Conservation (phyloP, 2,113 vertebrate genomes). For the Trinectes maculatus region DNA sequence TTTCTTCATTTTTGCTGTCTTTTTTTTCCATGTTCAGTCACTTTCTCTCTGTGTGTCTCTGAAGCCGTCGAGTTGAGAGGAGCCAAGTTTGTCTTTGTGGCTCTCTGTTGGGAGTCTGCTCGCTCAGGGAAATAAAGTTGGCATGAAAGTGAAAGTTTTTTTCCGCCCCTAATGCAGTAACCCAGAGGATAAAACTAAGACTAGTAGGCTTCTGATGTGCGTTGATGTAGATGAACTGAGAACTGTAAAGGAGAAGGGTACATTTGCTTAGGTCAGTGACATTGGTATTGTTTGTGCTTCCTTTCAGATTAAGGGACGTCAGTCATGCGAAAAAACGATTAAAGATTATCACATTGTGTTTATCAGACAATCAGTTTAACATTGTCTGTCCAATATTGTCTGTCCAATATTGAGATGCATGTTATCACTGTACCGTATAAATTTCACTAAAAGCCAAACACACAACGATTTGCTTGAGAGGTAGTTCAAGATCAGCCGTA, state of each 20-base stretch:
- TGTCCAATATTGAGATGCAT: too few relatives aligned
- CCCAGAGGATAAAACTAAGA: slow-evolving; percentile 56
- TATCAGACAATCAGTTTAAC: too few relatives aligned
- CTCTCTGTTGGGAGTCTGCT: slow-evolving; percentile 44
- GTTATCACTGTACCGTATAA: too few relatives aligned
- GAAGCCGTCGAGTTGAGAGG: slow-evolving; percentile 53
- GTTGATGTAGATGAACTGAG: slow-evolving; percentile 24
- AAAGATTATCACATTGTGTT: too few relatives aligned
- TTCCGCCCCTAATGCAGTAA: slow-evolving; percentile 61
- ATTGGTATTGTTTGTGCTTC: slow-evolving; percentile 51
- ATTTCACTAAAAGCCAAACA: neutral
- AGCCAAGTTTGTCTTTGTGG: slow-evolving; percentile 48
- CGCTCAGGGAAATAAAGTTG: slow-evolving; percentile 49
- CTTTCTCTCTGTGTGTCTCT: slow-evolving; percentile 35
- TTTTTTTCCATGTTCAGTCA: slow-evolving; percentile 3
- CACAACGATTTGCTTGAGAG: neutral
- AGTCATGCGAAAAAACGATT: too few relatives aligned
- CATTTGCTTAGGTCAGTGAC: slow-evolving; percentile 59
- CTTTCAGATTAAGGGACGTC: neutral
- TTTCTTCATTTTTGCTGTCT: slow-evolving; percentile 31
- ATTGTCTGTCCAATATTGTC: too few relatives aligned
- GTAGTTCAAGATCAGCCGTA: neutral
- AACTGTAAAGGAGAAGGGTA: slow-evolving; percentile 50
- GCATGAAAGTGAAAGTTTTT: slow-evolving; percentile 53
- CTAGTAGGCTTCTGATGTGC: slow-evolving; percentile 55